phyloP scores from a whole-genome alignment of 2,888 invertebrate genomes.

The Protodeltote pygarga region DNA sequence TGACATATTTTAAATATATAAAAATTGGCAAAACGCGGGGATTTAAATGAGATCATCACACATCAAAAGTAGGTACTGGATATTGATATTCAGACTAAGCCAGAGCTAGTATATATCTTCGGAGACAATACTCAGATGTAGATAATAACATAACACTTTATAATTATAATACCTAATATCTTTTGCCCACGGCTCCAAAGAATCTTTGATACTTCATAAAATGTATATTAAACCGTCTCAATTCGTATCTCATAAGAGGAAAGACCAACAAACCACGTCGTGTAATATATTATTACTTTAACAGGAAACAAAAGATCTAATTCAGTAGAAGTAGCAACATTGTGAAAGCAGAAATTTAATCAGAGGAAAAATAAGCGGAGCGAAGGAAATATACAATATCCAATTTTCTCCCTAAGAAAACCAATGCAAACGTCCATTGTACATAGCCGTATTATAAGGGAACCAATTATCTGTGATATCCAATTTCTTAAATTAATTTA shows the following conservation, averaged over 20 bases:
- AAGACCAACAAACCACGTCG: background rate
- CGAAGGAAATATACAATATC: conserved; percentile 42
- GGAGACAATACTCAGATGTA: too few relatives aligned
- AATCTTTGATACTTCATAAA: too few relatives aligned
- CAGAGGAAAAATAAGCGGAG: conserved; percentile 38
- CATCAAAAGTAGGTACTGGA: too few relatives aligned
- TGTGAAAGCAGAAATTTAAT: conserved; percentile 39
- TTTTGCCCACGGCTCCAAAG: too few relatives aligned
- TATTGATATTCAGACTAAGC: too few relatives aligned
- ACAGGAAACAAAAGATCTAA: conserved; percentile 35
- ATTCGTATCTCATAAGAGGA: background rate
- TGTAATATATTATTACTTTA: conserved; percentile 21
- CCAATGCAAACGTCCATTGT: conserved; percentile 24
- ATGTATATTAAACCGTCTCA: too few relatives aligned
- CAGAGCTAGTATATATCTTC: too few relatives aligned
- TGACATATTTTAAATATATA: too few relatives aligned
- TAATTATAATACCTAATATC: too few relatives aligned
- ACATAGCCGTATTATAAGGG: conserved; percentile 31
- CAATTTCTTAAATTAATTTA: conserved; percentile 52
- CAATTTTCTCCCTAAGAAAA: conserved; percentile 41
- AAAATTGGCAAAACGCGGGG: too few relatives aligned
- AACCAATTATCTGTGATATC: conserved; percentile 47
- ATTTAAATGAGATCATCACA: too few relatives aligned
- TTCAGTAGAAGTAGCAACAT: conserved; percentile 26
- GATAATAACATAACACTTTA: too few relatives aligned